These are phyloP conservation scores for Synodontis membranacea DNA, from an alignment of 2,113 vertebrate species.

Conservation along the genomic window DNA sequence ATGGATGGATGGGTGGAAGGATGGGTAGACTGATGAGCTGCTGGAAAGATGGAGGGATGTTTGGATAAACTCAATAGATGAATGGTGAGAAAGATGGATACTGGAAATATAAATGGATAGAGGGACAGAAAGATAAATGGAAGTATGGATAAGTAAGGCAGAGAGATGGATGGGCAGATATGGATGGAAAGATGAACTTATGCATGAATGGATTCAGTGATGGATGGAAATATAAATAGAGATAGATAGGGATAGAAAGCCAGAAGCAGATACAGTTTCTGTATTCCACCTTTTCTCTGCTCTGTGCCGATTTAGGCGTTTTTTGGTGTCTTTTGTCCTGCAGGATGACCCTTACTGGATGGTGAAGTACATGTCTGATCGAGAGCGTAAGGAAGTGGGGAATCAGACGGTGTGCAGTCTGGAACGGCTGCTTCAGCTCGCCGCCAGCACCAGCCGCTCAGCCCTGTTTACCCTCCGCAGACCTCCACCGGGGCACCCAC, in stretches of 20 bases:
- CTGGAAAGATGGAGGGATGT: background rate
- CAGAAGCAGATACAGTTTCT: background rate
- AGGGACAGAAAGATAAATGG: background rate
- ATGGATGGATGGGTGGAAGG: background rate
- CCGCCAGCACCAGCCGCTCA: constrained; percentile 75
- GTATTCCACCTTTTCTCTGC: background rate
- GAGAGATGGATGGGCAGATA: background rate
- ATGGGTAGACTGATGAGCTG: background rate
- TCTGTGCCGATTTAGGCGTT: background rate
- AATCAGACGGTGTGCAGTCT: constrained; percentile 92
- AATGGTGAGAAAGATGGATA: background rate
- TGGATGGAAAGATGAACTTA: background rate
- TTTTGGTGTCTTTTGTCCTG: background rate
- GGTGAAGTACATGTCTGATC: constrained; percentile 68
- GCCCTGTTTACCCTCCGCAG: constrained; percentile 82
- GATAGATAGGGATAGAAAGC: background rate
- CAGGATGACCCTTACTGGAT: constrained; percentile 94
- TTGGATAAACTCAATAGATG: background rate
- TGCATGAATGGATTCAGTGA: background rate
- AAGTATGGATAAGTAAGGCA: too few species aligned
- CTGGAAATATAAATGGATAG: background rate
- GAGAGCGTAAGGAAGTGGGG: constrained; percentile 74
- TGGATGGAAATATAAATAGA: background rate
- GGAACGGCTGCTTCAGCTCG: constrained; percentile 78
- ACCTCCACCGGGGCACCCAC: constrained; percentile 82